phyloP scores from a whole-genome alignment of 2,888 invertebrate genomes.

The Micoletzkya japonica region DNA sequence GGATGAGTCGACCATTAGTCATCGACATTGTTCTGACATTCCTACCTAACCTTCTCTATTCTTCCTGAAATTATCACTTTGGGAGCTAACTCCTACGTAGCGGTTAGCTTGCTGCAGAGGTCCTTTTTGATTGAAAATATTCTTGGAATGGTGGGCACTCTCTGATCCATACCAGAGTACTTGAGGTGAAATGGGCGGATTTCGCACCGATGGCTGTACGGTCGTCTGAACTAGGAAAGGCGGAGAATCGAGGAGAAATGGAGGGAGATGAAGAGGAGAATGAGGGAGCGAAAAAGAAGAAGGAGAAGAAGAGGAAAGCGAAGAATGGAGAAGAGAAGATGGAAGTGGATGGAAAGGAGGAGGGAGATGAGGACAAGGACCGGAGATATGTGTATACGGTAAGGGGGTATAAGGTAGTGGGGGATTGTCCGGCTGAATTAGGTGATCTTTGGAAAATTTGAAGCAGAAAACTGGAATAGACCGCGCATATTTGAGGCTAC shows the following conservation, averaged over 20 bases:
- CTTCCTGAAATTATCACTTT: background rate
- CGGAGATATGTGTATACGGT: slow-evolving; percentile 21
- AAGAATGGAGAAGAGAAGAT: background rate
- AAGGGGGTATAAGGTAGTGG: background rate
- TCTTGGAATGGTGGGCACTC: too few species aligned
- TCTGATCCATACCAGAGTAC: background rate
- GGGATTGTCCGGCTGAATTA: background rate
- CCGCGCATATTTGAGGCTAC: too few species aligned
- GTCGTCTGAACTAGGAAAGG: background rate
- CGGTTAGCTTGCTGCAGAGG: background rate
- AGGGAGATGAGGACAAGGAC: slow-evolving; percentile 11
- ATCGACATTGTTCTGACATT: background rate
- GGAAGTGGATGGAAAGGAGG: background rate
- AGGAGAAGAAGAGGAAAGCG: slow-evolving; percentile 15
- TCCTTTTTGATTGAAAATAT: background rate
- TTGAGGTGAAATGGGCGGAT: slow-evolving; percentile 57
- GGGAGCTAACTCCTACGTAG: background rate
- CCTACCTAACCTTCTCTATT: background rate
- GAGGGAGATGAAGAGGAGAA: slow-evolving; percentile 28
- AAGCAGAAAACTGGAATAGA: too few species aligned
- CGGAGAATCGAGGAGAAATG: slow-evolving; percentile 12
- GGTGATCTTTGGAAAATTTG: too few species aligned
- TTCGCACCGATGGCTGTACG: slow-evolving; percentile 36
- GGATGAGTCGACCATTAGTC: too few species aligned
- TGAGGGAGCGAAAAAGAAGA: slow-evolving; percentile 5